phyloP scores from a whole-genome alignment of 2,113 vertebrate species.

The Myrmophylax atrothorax region DNA sequence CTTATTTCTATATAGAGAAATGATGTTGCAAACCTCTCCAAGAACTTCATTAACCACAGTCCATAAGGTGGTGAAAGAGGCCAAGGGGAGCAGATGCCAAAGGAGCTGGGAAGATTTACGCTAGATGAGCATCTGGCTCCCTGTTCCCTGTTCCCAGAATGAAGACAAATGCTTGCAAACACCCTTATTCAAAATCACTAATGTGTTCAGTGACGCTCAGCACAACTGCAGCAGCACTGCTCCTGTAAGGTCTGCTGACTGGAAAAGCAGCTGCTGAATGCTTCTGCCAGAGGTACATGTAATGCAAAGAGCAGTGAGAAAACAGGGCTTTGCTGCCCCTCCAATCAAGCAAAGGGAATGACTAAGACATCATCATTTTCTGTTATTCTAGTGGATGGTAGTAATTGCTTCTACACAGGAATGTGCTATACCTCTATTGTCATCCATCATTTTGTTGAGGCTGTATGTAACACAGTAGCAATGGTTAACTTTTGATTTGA shows the following conservation, averaged over 20 bases:
- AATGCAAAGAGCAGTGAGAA: neutral
- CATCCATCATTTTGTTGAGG: slow-evolving; percentile 26
- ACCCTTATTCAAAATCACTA: neutral
- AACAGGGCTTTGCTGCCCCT: neutral
- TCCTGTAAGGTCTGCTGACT: neutral
- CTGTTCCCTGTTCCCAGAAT: neutral
- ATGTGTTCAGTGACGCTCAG: neutral
- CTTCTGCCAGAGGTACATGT: neutral
- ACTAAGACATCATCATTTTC: slow-evolving; percentile 17
- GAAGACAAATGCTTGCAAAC: slow-evolving; percentile 27
- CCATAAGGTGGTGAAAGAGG: neutral
- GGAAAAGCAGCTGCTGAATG: neutral
- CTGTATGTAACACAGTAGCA: neutral
- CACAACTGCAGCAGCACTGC: neutral
- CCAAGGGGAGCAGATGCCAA: neutral
- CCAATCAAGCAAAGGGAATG: neutral
- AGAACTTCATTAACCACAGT: neutral
- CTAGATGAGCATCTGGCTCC: neutral
- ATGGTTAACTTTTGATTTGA: neutral
- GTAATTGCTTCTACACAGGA: slow-evolving; percentile 15
- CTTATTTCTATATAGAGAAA: neutral
- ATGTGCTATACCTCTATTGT: neutral
- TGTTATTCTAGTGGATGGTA: neutral
- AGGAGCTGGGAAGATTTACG: neutral
- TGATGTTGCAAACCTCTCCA: neutral